phyloP scores from a whole-genome alignment of 2,888 invertebrate species.

The Thymelicus acteon region DNA sequence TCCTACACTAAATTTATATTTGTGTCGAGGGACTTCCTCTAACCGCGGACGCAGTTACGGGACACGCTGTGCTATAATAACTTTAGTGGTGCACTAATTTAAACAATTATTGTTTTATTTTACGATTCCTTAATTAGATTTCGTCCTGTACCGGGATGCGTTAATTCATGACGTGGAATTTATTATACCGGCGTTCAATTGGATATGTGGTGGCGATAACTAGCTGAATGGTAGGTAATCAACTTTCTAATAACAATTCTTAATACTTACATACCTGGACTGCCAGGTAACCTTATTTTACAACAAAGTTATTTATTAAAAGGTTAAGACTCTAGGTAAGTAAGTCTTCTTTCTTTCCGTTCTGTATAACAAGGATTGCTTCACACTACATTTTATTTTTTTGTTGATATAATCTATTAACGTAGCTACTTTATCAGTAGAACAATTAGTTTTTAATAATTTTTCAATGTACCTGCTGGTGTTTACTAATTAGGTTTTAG shows the following conservation, averaged over 20 bases:
- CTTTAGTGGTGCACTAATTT: conserved; percentile 72
- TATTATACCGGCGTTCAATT: conserved; percentile 61
- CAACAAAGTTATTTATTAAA: conserved; percentile 24
- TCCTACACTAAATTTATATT: conserved; percentile 45
- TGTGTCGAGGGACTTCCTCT: conserved; percentile 57
- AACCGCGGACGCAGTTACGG: conserved; percentile 49
- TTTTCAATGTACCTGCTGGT: too few relatives aligned
- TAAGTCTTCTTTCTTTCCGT: conserved; percentile 9
- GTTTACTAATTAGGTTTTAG: neutral
- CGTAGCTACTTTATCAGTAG: too few relatives aligned
- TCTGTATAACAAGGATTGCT: neutral
- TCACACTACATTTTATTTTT: neutral
- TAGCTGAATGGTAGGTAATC: conserved; percentile 74
- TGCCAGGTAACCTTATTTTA: conserved; percentile 28
- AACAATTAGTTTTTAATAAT: too few relatives aligned
- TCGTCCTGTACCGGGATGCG: conserved; percentile 75
- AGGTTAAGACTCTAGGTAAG: neutral
- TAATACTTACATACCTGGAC: conserved; percentile 17
- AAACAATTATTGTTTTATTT: conserved; percentile 76
- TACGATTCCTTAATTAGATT: conserved; percentile 75
- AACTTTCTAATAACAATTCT: conserved; percentile 46
- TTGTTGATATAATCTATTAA: neutral
- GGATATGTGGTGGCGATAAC: conserved; percentile 65
- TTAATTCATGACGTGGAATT: conserved; percentile 71
- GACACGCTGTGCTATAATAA: conserved; percentile 55